These are phyloP conservation scores for Dolichoris vasculosae DNA, from an alignment of 1,140 invertebrate genomes.

Conservation along the genomic window DNA sequence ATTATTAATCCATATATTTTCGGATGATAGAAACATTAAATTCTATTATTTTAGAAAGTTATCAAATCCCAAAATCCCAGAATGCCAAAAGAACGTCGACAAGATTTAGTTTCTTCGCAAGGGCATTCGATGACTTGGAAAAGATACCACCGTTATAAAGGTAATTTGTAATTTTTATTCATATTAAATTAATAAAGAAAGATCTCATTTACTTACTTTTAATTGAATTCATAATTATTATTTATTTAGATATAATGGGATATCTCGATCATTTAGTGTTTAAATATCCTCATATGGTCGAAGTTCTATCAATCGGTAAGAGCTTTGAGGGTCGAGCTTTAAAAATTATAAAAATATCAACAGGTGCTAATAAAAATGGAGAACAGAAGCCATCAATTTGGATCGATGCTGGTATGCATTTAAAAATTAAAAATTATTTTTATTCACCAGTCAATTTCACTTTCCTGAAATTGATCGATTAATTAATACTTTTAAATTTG, in stretches of 20 bases:
- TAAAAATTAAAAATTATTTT: too few species aligned
- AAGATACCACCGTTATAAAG: conserved; percentile 81
- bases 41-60: conserved; percentile 74
- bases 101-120: conserved; percentile 72
- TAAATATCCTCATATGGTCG: conserved; percentile 82
- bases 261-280: conserved; percentile 84
- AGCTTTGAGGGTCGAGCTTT: conserved; percentile 85
- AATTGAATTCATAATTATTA: not conserved
- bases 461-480: too few species aligned
- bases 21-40: not conserved
- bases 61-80: conserved; percentile 80
- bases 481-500: too few species aligned
- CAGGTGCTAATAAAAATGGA: conserved; percentile 66
- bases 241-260: conserved; percentile 78
- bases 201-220: not conserved
- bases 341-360: conserved; percentile 79
- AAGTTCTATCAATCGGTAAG: conserved; percentile 82
- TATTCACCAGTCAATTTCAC: too few species aligned
- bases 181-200: not conserved
- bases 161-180: conserved; percentile 63
- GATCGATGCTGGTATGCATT: conserved; percentile 77
- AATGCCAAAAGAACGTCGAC: conserved; percentile 77
- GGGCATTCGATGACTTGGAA: conserved; percentile 89
- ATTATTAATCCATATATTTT: not conserved
- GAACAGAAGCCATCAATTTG: conserved; percentile 75